Conservation (phyloP, 2,888 invertebrate genomes). For the Diplazon laetatorius region DNA sequence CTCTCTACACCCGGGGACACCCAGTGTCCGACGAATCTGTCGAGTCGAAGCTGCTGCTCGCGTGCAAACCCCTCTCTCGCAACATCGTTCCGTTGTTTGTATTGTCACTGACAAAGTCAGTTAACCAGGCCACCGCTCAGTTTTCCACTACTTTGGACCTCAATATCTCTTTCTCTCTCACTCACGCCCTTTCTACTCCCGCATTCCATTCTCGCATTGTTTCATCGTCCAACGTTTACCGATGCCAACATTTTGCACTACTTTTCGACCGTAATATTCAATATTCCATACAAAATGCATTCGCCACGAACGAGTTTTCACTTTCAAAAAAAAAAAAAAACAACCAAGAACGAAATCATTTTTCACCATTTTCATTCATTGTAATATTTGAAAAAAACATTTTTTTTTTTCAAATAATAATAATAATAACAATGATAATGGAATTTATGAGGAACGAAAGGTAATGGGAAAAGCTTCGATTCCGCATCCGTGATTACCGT, state of each 20-base stretch:
- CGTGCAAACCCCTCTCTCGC: conserved; percentile 66
- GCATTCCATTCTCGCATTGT: conserved; percentile 58
- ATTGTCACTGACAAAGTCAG: conserved; percentile 54
- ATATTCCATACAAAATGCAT: conserved; percentile 10
- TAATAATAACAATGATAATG: conserved; percentile 1
- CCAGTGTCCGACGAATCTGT: conserved; percentile 67
- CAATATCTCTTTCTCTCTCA: conserved; percentile 14
- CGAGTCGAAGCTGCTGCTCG: too few species aligned
- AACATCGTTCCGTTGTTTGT: conserved; percentile 44
- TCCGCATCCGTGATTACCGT: conserved; percentile 37
- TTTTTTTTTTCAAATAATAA: background rate
- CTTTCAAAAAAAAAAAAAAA: background rate
- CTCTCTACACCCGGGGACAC: conserved; percentile 61
- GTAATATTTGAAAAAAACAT: too few species aligned
- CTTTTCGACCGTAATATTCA: conserved; percentile 17
- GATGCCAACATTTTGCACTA: conserved; percentile 19
- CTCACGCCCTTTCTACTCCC: conserved; percentile 33
- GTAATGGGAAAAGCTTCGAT: conserved; percentile 36
- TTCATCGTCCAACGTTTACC: conserved; percentile 20
- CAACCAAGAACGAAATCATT: background rate
- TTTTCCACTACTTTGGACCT: conserved; percentile 41
- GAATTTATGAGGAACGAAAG: background rate
- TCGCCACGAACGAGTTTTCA: conserved; percentile 2
- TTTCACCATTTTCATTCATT: too few species aligned
- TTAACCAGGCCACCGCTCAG: conserved; percentile 57